Percentiles rank a stretch among this genome's conserved stretches.
Conservation (phyloP, 2,888 invertebrate species). For the Harmothoe impar region DNA sequence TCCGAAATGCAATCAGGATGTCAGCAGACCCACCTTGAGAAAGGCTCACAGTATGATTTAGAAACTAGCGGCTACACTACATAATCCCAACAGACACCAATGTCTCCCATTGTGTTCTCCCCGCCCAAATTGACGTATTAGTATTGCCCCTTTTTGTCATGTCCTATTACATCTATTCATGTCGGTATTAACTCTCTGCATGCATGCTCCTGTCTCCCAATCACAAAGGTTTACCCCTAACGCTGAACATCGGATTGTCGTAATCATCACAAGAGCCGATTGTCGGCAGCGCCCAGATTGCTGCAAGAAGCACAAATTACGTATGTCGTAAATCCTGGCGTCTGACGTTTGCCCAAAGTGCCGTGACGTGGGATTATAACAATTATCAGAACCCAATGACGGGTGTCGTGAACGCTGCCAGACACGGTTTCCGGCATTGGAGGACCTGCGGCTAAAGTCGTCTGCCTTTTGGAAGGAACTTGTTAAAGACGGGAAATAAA, state of each 20-base stretch:
- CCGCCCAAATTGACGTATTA: slow-evolving; percentile 18
- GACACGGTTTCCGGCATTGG: slow-evolving; percentile 32
- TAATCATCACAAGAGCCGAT: slow-evolving; percentile 43
- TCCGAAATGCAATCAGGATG: too few species aligned
- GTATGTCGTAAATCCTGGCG: slow-evolving; percentile 50
- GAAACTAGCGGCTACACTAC: too few species aligned
- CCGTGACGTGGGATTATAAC: slow-evolving; percentile 32
- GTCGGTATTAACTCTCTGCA: not conserved
- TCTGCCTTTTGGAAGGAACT: not conserved
- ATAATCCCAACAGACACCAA: too few species aligned
- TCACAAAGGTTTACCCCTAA: not conserved
- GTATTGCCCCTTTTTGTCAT: not conserved
- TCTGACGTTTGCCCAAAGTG: slow-evolving; percentile 8
- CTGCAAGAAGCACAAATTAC: slow-evolving; percentile 8
- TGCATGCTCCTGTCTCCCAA: slow-evolving; percentile 28
- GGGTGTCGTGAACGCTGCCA: slow-evolving; percentile 2
- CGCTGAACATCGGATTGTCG: slow-evolving; percentile 42
- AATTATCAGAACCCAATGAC: not conserved
- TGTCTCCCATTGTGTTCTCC: not conserved
- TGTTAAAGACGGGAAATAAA: not conserved
- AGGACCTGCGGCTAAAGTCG: not conserved
- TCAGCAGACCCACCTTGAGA: too few species aligned
- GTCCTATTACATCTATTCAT: slow-evolving; percentile 3
- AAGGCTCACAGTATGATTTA: too few species aligned
- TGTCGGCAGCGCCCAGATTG: slow-evolving; percentile 25